Conservation (phyloP, 2,888 invertebrate genomes). For the Abrostola tripartita region DNA sequence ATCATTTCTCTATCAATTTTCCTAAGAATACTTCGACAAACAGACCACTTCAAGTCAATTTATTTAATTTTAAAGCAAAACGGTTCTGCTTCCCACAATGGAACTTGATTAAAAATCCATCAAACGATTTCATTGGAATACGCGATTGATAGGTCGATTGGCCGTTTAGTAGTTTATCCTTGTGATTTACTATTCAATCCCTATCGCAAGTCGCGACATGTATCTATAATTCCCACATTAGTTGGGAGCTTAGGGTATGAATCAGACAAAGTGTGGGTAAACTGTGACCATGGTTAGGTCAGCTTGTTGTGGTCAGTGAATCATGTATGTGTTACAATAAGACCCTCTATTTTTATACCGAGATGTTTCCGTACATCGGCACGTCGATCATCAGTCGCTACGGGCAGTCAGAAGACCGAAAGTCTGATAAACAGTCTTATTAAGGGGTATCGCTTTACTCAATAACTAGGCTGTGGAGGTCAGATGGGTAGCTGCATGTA, state of each 20-base stretch:
- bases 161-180: constrained; percentile 42
- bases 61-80: constrained; percentile 37
- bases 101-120: constrained; percentile 50
- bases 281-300: background rate
- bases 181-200: constrained; percentile 53
- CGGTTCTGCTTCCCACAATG: constrained; percentile 37
- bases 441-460: too few relatives aligned
- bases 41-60: constrained; percentile 14
- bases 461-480: too few relatives aligned
- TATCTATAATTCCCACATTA: constrained; percentile 45
- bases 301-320: background rate
- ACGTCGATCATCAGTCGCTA: too few relatives aligned
- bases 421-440: too few relatives aligned
- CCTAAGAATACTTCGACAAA: constrained; percentile 4
- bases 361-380: too few relatives aligned
- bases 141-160: constrained; percentile 36
- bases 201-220: constrained; percentile 35
- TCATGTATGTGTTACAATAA: too few relatives aligned
- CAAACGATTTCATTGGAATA: constrained; percentile 45
- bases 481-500: too few relatives aligned
- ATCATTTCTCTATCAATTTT: too few relatives aligned
- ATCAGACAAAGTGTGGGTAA: background rate
- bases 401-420: too few relatives aligned
- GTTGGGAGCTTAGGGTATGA: constrained; percentile 14
- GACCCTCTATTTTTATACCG: too few relatives aligned